phyloP scores from a whole-genome alignment of 2,888 invertebrate genomes.

The Lepidochitona cinerea region DNA sequence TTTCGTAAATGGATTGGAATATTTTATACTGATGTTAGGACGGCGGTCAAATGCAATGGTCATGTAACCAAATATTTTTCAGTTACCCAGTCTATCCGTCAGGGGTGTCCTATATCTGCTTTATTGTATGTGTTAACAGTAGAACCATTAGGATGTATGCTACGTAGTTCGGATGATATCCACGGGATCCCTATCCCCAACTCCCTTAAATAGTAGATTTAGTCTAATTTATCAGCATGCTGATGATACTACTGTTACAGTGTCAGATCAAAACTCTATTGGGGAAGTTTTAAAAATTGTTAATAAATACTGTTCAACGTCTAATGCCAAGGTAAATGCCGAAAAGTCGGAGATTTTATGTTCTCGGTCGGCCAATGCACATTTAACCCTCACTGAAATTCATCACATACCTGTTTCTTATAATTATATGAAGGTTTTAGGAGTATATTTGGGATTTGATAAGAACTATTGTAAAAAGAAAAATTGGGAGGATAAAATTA shows the following conservation, averaged over 20 bases:
- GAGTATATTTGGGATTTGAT: not conserved
- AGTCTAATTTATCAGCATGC: constrained; percentile 13
- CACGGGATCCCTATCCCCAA: constrained; percentile 21
- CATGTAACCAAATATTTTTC: not conserved
- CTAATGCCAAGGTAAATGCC: constrained; percentile 27
- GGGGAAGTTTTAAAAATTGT: not conserved
- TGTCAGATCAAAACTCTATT: constrained; percentile 1
- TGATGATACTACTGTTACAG: constrained; percentile 14
- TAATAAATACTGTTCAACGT: constrained; percentile 11
- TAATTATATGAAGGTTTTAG: not conserved
- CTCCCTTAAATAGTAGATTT: not conserved
- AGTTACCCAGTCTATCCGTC: not conserved
- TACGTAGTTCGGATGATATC: not conserved
- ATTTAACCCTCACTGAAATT: not conserved
- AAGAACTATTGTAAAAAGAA: not conserved
- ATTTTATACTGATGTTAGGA: constrained; percentile 23
- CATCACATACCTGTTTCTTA: not conserved
- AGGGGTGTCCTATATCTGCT: constrained; percentile 2
- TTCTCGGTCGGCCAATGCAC: not conserved
- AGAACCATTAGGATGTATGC: not conserved
- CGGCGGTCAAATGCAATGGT: not conserved
- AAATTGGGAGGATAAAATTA: not conserved
- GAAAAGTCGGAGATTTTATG: constrained; percentile 1
- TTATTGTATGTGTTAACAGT: constrained; percentile 5
- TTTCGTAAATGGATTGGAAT: constrained; percentile 37